Base-by-base conservation (phyloP, 2,113 vertebrate species). In the Litocranius walleri region DNA sequence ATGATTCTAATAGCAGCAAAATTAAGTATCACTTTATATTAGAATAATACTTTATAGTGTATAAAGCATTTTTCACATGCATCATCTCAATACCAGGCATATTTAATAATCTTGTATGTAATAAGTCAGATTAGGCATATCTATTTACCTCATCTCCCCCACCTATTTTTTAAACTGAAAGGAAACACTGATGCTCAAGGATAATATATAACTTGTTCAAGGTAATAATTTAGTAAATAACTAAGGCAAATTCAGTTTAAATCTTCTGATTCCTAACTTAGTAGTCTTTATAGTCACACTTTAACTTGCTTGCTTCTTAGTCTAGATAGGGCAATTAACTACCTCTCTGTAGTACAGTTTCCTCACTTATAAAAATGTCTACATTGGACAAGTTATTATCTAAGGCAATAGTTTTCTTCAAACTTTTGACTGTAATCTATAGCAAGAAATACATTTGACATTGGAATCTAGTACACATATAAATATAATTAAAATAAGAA, bases 401-500 rank as follows among this genome's bases (percentile, higher is more conserved):
- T 29, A 81, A 27, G n/a, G 19, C 5, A 92, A 50, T 1, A 81
- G 29, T 81, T 67, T 74, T 83, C 36, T 64, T 62, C n/a, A 86
- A 29, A 62, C 6, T 30, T 86, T 29, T 50, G 3, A 56, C 36
- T 91, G 13, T 19, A 87, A 90, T 17, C 43, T 84, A 67, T 54
- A 43, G 1, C 16, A 95, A 95, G 23, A 87, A 95, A 43, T 61
- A 92, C 7, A 59, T 67, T 56, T 90, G 21, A 83, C 30, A 85
- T 3, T 94, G 54, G 6, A 82, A 33, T 59, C 30, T 84, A 94
- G 52, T 50, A 87, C 21, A 71, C 43, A 64, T 21, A 14, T 40
- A 81, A 91, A 95, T 78, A 19, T 7, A 95, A 90, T 83, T 64
- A 81, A 96, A 93, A 33, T 40, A 91, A 93, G n/a, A 80, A 94